Percentiles rank a stretch among this genome's conserved stretches.
These are phyloP conservation scores for Dicaeum eximium DNA, from an alignment of 2,113 vertebrate genomes.

Conservation along the genomic window DNA sequence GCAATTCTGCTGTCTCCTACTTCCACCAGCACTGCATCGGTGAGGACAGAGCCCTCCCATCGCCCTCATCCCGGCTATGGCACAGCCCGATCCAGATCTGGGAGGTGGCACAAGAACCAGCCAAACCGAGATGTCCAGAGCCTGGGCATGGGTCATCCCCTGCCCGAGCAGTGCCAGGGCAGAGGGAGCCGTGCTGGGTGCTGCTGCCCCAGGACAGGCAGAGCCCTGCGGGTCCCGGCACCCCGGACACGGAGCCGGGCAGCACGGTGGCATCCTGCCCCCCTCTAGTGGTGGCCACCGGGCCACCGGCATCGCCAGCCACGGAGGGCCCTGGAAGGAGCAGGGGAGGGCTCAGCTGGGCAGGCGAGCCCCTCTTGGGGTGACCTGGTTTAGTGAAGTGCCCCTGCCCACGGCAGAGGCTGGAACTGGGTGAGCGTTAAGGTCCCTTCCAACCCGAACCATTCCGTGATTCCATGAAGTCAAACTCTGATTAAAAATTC, in stretches of 20 bases:
- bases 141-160: not conserved
- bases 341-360: not conserved
- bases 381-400: not conserved
- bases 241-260: not conserved
- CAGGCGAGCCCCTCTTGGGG: not conserved
- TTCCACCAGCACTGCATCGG: accelerated
- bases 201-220: not conserved
- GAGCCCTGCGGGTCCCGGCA: not conserved
- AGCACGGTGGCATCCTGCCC: slow-evolving; percentile 1
- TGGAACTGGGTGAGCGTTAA: not conserved
- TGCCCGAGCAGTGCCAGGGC: not conserved
- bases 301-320: not conserved
- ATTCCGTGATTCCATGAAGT: not conserved
- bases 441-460: not conserved
- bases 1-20: not conserved
- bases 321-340: accelerated
- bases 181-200: not conserved
- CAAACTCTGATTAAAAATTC: not conserved
- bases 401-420: not conserved
- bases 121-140: not conserved
- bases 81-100: accelerated
- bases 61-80: not conserved
- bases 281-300: slow-evolving; percentile 22
- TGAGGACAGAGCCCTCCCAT: not conserved
- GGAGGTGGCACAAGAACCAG: not conserved